Conservation (phyloP, 2,113 vertebrate genomes). For the Eurystomus gularis region DNA sequence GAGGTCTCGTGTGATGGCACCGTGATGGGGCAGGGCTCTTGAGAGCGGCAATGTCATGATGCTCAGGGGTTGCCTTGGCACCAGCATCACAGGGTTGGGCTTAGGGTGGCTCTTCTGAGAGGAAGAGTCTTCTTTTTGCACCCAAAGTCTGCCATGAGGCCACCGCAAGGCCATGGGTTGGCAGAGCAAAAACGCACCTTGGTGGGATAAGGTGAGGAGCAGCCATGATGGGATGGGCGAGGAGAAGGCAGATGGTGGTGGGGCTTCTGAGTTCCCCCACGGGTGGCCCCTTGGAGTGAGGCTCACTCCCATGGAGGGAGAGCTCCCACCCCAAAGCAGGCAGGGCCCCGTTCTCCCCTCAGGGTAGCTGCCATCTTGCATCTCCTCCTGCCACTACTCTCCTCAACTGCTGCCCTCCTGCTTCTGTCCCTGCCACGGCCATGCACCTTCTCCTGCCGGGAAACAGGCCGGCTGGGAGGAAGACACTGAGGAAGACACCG, state of each 20-base stretch:
- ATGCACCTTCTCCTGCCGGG: accelerated
- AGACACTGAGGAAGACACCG: not conserved
- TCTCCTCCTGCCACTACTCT: not conserved
- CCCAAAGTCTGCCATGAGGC: not conserved
- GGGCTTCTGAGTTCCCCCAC: accelerated
- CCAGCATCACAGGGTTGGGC: accelerated
- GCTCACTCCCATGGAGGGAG: not conserved
- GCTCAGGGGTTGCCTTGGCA: not conserved
- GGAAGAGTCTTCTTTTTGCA: not conserved
- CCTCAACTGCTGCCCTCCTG: not conserved
- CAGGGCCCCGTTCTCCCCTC: not conserved
- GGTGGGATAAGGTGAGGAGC: not conserved
- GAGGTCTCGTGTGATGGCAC: accelerated
- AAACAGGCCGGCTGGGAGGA: not conserved
- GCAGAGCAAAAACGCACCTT: accelerated
- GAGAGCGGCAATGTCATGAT: accelerated
- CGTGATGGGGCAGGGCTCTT: no score
- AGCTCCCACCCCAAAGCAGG: not conserved
- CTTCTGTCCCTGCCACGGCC: accelerated
- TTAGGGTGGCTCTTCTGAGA: not conserved
- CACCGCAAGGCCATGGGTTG: no score
- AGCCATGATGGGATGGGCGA: not conserved
- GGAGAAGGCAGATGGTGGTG: accelerated
- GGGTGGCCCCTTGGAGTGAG: accelerated
- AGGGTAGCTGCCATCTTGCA: not conserved